Percentiles rank a stretch among this genome's conserved stretches.
phyloP scores from a whole-genome alignment of 35 echinoderm and acorn worm species.

The Patiria miniata region DNA sequence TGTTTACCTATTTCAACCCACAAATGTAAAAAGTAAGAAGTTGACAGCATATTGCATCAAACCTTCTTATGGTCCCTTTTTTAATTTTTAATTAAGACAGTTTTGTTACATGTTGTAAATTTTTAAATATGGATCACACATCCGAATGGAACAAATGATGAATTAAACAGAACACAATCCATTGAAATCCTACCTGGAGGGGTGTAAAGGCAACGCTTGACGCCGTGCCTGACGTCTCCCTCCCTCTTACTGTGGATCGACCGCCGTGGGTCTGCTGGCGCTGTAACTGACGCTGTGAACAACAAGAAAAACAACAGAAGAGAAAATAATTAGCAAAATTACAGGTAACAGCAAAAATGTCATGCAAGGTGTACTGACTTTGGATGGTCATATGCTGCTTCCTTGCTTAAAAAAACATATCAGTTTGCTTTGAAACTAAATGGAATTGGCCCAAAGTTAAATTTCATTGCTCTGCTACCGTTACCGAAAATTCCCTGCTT shows the following conservation, averaged over 20 bases:
- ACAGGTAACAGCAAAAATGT: no score
- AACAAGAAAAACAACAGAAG: not conserved
- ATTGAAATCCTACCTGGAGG: conserved; percentile 69
- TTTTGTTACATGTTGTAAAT: not conserved
- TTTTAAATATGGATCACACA: not conserved
- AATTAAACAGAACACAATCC: not conserved
- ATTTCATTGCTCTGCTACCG: no score
- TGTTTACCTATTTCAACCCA: not conserved
- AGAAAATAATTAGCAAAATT: no score
- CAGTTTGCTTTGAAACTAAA: no score
- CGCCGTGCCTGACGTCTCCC: conserved; percentile 93
- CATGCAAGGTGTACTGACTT: no score
- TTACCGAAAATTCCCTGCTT: no score
- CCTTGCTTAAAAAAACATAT: no score
- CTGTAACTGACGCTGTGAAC: conserved; percentile 81
- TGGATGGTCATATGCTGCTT: no score
- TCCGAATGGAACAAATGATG: not conserved
- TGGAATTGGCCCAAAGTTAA: no score
- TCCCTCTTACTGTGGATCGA: conserved; percentile 84
- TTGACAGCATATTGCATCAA: not conserved
- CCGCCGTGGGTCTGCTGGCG: conserved; percentile 90
- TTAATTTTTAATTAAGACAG: not conserved
- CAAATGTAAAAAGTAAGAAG: not conserved
- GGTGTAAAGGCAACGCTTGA: conserved; percentile 98
- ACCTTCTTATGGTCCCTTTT: not conserved